Conservation (phyloP, 2,113 vertebrate species). For the Gallinago jamesoni region DNA sequence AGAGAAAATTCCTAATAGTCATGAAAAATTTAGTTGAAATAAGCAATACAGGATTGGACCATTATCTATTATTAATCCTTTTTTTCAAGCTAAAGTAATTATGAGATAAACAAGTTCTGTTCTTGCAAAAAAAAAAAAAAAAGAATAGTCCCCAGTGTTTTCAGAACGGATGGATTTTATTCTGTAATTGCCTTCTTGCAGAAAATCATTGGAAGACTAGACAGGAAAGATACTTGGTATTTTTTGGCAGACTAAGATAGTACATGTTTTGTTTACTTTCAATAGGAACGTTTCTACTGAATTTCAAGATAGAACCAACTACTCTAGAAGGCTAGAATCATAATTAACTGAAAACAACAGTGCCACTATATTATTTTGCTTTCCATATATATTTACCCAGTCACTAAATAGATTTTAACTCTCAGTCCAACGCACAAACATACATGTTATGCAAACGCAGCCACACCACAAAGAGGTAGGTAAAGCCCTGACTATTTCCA, state of each 20-base stretch:
- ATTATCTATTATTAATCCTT: constrained; percentile 1
- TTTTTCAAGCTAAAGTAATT: neutral
- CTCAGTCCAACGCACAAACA: neutral
- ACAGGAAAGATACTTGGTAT: neutral
- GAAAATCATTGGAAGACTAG: neutral
- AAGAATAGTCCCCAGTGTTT: neutral
- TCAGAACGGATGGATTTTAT: neutral
- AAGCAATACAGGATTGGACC: neutral
- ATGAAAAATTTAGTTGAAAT: neutral
- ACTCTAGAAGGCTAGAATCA: neutral
- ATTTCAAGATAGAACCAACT: neutral
- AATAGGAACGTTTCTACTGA: neutral
- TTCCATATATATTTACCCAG: neutral
- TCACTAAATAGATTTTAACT: neutral
- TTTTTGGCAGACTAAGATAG: neutral
- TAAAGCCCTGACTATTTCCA: neutral
- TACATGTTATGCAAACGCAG: neutral
- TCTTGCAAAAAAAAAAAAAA: neutral
- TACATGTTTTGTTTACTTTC: neutral
- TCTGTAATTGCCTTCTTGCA: neutral
- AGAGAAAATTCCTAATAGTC: neutral
- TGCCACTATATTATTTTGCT: neutral
- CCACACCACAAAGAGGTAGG: neutral
- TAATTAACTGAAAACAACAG: neutral
- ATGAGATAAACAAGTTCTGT: neutral